A percentile compares a stretch with the other conserved stretches of the same genome.
Conservation (phyloP, 1,140 invertebrate genomes). For the Dinoponera quadriceps region DNA sequence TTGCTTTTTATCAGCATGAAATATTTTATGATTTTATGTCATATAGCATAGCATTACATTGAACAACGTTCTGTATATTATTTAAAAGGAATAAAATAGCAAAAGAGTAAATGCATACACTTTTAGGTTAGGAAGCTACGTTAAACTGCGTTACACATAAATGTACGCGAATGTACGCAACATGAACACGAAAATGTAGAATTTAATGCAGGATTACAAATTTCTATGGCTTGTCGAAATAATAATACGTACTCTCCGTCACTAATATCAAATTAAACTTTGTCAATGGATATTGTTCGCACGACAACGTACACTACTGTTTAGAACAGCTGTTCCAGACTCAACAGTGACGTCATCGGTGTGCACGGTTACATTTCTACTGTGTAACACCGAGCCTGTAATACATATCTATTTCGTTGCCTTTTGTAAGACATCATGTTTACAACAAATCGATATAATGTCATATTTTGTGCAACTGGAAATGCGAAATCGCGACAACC, state of each 20-base stretch:
- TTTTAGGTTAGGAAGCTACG: not conserved
- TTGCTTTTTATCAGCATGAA: not conserved
- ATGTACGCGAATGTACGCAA: not conserved
- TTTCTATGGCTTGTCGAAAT: not conserved
- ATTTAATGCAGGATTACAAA: not conserved
- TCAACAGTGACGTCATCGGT: too few relatives aligned
- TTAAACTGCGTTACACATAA: not conserved
- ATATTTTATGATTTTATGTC: not conserved
- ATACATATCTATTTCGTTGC: too few relatives aligned
- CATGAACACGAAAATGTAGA: not conserved
- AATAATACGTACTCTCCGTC: not conserved
- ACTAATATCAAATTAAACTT: not conserved
- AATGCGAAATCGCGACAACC: too few relatives aligned
- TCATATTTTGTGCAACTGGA: too few relatives aligned
- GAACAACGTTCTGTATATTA: not conserved
- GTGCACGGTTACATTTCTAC: too few relatives aligned
- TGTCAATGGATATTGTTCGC: too few relatives aligned
- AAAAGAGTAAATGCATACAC: not conserved
- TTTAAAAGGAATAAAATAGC: not conserved
- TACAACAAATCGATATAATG: too few relatives aligned
- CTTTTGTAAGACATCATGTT: too few relatives aligned
- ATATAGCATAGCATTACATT: not conserved
- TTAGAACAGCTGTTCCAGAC: too few relatives aligned
- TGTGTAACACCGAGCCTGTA: too few relatives aligned
- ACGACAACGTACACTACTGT: too few relatives aligned